Conservation (phyloP, 1,140 invertebrate genomes). For the Neuroterus valhalla region DNA sequence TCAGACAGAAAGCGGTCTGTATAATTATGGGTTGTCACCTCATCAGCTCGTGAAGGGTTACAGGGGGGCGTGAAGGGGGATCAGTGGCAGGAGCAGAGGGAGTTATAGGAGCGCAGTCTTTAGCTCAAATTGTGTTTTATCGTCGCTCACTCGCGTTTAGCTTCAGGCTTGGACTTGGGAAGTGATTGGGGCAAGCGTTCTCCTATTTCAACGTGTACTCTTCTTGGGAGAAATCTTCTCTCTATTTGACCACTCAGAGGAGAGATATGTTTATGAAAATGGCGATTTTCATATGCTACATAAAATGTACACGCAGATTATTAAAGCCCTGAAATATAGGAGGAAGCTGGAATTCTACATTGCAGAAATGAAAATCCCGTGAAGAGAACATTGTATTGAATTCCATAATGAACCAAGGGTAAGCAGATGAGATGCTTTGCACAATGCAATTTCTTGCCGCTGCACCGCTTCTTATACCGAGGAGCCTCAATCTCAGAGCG, state of each 20-base stretch:
- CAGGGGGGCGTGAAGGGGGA: slow-evolving; percentile 43
- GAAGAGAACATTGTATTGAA: too few species aligned
- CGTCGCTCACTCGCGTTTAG: slow-evolving; percentile 55
- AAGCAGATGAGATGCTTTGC: too few species aligned
- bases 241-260: not conserved
- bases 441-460: not conserved
- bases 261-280: not conserved
- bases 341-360: not conserved
- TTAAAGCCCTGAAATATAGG: not conserved
- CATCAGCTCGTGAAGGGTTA: slow-evolving; percentile 66
- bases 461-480: not conserved
- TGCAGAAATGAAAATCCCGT: too few species aligned
- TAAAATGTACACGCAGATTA: not conserved
- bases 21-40: slow-evolving; percentile 77
- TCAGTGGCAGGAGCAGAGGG: slow-evolving; percentile 50
- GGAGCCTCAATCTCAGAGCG: not conserved
- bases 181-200: slow-evolving; percentile 58
- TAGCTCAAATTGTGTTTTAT: slow-evolving; percentile 74
- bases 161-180: slow-evolving; percentile 50
- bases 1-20: slow-evolving; percentile 74
- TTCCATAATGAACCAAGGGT: too few species aligned
- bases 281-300: not conserved
- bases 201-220: slow-evolving; percentile 47
- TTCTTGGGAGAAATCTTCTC: slow-evolving; percentile 49
- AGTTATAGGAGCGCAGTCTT: slow-evolving; percentile 67